A percentile compares a stretch with the other conserved stretches of the same genome.
phyloP scores from a whole-genome alignment of 2,888 invertebrate species.

The Tigriopus californicus region DNA sequence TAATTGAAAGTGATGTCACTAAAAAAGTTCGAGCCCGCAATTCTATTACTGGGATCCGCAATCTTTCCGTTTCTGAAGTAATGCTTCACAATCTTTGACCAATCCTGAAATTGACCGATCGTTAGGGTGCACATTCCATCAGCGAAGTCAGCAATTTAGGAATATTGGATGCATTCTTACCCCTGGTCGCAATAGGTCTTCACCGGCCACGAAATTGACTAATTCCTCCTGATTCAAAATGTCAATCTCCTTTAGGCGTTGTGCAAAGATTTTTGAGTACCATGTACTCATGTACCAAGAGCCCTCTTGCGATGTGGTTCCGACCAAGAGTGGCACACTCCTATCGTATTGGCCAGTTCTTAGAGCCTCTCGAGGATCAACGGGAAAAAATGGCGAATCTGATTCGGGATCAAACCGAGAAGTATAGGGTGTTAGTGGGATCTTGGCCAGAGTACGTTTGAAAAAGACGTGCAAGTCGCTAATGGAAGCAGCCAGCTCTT shows the following conservation, averaged over 20 bases:
- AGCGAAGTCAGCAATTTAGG: too few relatives aligned
- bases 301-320: slow-evolving; percentile 4
- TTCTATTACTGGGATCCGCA: background rate
- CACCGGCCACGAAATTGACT: too few relatives aligned
- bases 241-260: too few relatives aligned
- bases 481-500: background rate
- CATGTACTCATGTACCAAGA: background rate
- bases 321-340: background rate
- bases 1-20: background rate
- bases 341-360: background rate
- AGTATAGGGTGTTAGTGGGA: background rate
- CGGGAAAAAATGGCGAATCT: background rate
- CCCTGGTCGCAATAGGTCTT: too few relatives aligned
- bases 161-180: too few relatives aligned
- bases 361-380: background rate
- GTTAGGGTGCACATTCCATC: too few relatives aligned
- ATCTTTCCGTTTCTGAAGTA: background rate
- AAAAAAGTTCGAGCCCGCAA: background rate
- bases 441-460: background rate
- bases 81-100: too few relatives aligned
- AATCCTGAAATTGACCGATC: too few relatives aligned
- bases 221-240: too few relatives aligned
- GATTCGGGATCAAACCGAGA: background rate
- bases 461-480: background rate
- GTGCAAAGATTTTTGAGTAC: too few relatives aligned